These are phyloP conservation scores for Cyclophora albipunctata DNA, from an alignment of 2,888 invertebrate genomes.

Conservation along the genomic window DNA sequence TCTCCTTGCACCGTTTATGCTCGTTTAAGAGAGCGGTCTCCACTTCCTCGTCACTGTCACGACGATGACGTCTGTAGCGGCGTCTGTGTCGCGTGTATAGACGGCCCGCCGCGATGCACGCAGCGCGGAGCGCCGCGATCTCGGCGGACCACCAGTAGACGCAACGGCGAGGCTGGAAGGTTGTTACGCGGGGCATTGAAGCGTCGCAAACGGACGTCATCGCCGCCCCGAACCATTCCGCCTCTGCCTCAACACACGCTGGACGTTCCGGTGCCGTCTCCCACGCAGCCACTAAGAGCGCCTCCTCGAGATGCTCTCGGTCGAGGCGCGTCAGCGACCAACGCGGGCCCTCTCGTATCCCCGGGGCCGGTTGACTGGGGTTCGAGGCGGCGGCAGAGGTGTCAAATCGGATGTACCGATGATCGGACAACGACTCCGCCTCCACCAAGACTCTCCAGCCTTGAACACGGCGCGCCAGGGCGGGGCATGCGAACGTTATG, in stretches of 20 bases:
- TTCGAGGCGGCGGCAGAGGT: background rate
- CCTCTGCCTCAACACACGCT: background rate
- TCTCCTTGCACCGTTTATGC: background rate
- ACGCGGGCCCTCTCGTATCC: background rate
- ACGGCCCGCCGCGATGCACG: background rate
- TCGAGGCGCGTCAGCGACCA: slow-evolving; percentile 10
- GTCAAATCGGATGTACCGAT: slow-evolving; percentile 1
- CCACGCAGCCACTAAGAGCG: slow-evolving; percentile 11
- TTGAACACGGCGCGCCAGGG: background rate
- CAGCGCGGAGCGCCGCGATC: background rate
- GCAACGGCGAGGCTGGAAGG: background rate
- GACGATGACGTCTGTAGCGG: background rate
- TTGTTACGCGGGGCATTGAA: background rate
- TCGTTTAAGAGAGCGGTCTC: background rate
- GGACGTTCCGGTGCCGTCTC: background rate
- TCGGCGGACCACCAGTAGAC: slow-evolving; percentile 6
- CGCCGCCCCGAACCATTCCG: background rate
- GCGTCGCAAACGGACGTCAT: slow-evolving; percentile 1
- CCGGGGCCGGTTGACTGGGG: background rate
- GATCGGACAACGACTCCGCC: slow-evolving; percentile 1
- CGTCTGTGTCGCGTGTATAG: background rate
- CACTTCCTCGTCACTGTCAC: background rate
- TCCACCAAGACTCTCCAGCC: slow-evolving; percentile 1
- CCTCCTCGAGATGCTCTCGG: slow-evolving; percentile 6
- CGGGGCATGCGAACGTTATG: slow-evolving; percentile 2